phyloP scores from a whole-genome alignment of 2,888 invertebrate genomes.

The Hyppa rectilinea region DNA sequence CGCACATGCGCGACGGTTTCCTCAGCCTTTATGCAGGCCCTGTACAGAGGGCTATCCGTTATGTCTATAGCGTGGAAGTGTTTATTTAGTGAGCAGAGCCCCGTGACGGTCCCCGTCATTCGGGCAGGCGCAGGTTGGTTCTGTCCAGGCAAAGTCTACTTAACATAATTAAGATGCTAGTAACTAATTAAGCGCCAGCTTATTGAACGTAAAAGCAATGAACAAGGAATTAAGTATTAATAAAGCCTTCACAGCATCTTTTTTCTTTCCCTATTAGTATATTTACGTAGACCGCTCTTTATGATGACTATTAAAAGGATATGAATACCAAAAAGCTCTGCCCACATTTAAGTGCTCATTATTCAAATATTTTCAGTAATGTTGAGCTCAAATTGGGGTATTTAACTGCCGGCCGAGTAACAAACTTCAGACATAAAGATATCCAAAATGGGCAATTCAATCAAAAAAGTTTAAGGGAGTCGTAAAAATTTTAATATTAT shows the following conservation, averaged over 20 bases:
- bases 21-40: too few species aligned
- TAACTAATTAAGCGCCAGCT: constrained; percentile 6
- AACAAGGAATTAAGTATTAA: constrained; percentile 22
- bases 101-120: too few species aligned
- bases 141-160: too few species aligned
- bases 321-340: constrained; percentile 57
- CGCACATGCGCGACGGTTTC: too few species aligned
- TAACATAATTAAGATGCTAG: not conserved
- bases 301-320: constrained; percentile 48
- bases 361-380: constrained; percentile 64
- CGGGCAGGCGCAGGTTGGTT: too few species aligned
- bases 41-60: too few species aligned
- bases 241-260: constrained; percentile 13
- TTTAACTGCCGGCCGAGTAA: constrained; percentile 60
- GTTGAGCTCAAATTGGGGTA: constrained; percentile 57
- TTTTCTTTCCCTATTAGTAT: constrained; percentile 30
- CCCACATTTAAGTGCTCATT: constrained; percentile 50
- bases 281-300: constrained; percentile 25
- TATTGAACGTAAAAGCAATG: constrained; percentile 5
- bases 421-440: constrained; percentile 63
- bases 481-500: constrained; percentile 58
- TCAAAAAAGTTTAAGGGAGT: constrained; percentile 60
- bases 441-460: constrained; percentile 63
- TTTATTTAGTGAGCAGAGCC: too few species aligned
- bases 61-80: too few species aligned